Conservation (phyloP, 2,113 vertebrate species). For the Pimephales promelas region DNA sequence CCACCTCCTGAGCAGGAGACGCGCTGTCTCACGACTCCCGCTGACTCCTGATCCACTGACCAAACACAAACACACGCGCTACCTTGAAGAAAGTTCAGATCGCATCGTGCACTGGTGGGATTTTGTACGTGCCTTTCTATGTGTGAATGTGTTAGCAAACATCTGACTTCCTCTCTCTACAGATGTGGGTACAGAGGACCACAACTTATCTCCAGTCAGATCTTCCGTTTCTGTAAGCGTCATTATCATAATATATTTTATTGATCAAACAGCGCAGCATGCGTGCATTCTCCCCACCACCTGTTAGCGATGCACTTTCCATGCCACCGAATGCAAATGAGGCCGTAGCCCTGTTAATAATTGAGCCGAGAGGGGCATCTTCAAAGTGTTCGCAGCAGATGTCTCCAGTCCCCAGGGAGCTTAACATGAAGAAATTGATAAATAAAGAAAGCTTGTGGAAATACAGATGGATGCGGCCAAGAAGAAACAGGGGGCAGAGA, state of each 20-base stretch:
- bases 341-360: slow-evolving; percentile 69
- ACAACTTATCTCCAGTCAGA: slow-evolving; percentile 29
- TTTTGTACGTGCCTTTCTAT: neutral
- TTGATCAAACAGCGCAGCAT: slow-evolving; percentile 71
- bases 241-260: slow-evolving; percentile 77
- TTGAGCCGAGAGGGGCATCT: slow-evolving; percentile 70
- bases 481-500: slow-evolving; percentile 39
- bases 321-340: slow-evolving; percentile 72
- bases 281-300: slow-evolving; percentile 67
- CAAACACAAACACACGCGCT: neutral
- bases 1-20: slow-evolving; percentile 45
- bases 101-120: neutral
- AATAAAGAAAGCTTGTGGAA: slow-evolving; percentile 72
- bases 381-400: slow-evolving; percentile 76
- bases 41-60: slow-evolving; percentile 1
- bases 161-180: slow-evolving; percentile 9
- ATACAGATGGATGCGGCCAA: slow-evolving; percentile 65
- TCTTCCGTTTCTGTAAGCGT: slow-evolving; percentile 55
- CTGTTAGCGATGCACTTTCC: slow-evolving; percentile 72
- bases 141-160: slow-evolving; percentile 10
- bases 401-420: slow-evolving; percentile 72
- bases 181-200: neutral
- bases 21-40: slow-evolving; percentile 14
- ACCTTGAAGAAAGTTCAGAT: slow-evolving; percentile 13
- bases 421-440: slow-evolving; percentile 76